Base-by-base conservation (phyloP, 2,113 vertebrate genomes). In the Fregetta grallaria region DNA sequence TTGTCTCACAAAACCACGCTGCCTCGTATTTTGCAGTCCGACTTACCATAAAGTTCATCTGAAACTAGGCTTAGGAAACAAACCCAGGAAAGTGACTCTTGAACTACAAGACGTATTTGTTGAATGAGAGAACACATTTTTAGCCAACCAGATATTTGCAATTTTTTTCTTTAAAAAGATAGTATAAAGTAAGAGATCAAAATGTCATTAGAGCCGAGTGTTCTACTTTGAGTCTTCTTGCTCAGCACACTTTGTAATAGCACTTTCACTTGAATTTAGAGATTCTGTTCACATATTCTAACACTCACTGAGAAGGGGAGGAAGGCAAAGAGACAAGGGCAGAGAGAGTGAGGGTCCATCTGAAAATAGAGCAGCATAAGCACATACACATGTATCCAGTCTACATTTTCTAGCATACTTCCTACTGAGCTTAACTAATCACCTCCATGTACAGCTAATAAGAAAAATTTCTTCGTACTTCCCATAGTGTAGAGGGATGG, bases 251-350 rank as follows among this genome's bases (percentile, higher is more conserved):
- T 71, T 75, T 44, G 23, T 5, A 84, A 56, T 2, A 70, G 50
- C 61, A 61, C 68, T 92, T 91, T 15, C 62, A 66, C 63, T 79
- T 82, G 65, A 88, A 81, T 84, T 63, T 66, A 67, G 42, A 80
- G 82, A 88, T 93, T 90, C 84, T 86, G 74, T 50, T 95, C 92
- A 96, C 82, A 71, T 58, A 65, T 84, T 74, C 27, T 65, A 74
- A 89, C 73, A 80, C 74, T 95, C 68, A 26, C 38, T 50, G 55
- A 84, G 86, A 55, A 68, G n/a, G 36, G 53, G 47, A 89, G 76
- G 44, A 91, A 92, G 80, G 66, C 70, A 93, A 86, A 85, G 50
- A 77, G 79, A 94, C 87, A 92, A 95, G 92, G 91, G 61, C 95
- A 93, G 71, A 45, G 52, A 50, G 53, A 34, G 79, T 55, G 72